Evolutionary conservation across 2,797 vertebrate genomes (phyloP), one percentile per base, ranked within the genome.

Genomic region (Rhabdomys pumilio): DNA sequence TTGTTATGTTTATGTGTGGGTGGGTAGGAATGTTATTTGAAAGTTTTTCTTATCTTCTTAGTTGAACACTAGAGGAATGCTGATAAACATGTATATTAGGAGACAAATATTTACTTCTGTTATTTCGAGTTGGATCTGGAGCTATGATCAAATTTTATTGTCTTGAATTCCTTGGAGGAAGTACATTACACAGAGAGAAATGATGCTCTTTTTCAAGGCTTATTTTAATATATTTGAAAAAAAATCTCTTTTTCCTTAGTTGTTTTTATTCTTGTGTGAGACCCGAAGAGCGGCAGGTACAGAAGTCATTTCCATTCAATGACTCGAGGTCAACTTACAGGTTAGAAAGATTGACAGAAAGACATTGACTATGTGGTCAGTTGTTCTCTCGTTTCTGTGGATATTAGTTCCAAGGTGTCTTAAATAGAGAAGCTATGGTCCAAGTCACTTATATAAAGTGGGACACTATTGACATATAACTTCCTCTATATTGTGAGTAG

Each of bases 181-280:
- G 82, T 17, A 1, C 1, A 87, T 57, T 89, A 65, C 84, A n/a
- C 44, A 84, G 44, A 91, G 72, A 67, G 44, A 87, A 75, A 65
- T 65, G 13, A 41, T 19, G 24, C 26, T 50, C 41, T 65, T 65
- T 87, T 93, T 55, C 67, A 12, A 92, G 92, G 41, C 55, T 77
- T 82, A 47, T 85, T 97, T 96, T 57, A 15, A 65, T 83, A 76
- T 26, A 59, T 63, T 76, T 82, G 34, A 89, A 95, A 38, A 72
- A 69, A 38, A 19, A 11, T 67, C 44, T 63, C 41, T 17, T 73
- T 90, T 86, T 44, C 55, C 94, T 96, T 61, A 81, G 20, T 59
- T 79, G 85, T 59, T 82, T 11, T 38, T 76, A 4, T 38, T 96
- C 26, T 79, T 26, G 34, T 93, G 83, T 95, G 29, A 61, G 26